Evolutionary conservation across 2,888 invertebrate genomes (phyloP).

Genomic region (Zootermopsis nevadensis): DNA sequence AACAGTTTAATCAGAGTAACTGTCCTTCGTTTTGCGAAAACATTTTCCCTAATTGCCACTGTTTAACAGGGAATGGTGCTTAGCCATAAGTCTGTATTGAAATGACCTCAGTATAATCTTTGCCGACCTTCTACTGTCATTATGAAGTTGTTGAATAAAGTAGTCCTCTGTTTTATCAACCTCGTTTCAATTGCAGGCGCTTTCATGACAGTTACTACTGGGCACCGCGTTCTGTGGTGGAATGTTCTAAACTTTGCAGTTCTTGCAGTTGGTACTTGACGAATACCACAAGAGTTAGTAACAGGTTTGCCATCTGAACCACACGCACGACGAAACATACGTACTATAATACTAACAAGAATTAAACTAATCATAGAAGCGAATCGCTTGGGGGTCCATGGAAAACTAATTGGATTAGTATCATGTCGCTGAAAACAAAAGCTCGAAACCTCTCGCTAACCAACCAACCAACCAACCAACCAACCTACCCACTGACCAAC

Average conservation of each 20-base stretch:
- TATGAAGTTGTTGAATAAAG: too few species aligned
- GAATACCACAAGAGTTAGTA: background rate
- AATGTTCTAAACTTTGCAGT: background rate
- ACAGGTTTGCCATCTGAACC: slow-evolving; percentile 4
- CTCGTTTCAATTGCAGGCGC: background rate
- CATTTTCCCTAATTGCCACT: too few species aligned
- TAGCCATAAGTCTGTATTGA: too few species aligned
- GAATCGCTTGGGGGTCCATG: background rate
- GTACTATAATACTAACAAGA: slow-evolving; percentile 10
- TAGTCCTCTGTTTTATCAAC: too few species aligned
- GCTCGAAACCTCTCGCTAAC: background rate
- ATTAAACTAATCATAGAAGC: slow-evolving; percentile 24
- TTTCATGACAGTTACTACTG: too few species aligned
- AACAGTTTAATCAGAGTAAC: too few species aligned
- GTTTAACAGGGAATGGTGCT: too few species aligned
- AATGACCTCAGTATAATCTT: too few species aligned
- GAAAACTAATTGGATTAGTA: slow-evolving; percentile 32
- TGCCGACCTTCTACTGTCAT: too few species aligned
- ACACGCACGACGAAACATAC: background rate
- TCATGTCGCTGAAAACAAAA: background rate
- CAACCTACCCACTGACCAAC: background rate
- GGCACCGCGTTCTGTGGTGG: background rate
- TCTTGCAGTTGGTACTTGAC: slow-evolving; percentile 10
- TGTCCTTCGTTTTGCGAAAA: too few species aligned
- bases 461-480: background rate